A percentile compares a stretch with the other conserved stretches of the same genome.
These are phyloP conservation scores for Geophilus truncorum DNA, from an alignment of 2,888 invertebrate species.

Conservation along the genomic window DNA sequence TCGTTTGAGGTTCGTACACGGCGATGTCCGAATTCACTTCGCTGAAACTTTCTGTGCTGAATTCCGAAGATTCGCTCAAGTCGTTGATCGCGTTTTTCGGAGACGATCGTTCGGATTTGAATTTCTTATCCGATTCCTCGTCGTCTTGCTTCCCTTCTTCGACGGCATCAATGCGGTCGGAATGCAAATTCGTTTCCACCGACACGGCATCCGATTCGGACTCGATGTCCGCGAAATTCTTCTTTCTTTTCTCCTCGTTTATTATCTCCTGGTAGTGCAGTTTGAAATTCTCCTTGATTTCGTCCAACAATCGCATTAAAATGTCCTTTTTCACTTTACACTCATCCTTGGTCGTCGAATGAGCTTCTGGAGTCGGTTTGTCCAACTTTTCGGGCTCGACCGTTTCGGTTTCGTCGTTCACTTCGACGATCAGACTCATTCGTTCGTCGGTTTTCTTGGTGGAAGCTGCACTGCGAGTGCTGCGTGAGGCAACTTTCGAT, in stretches of 20 bases:
- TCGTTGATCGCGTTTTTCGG: not conserved
- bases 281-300: not conserved
- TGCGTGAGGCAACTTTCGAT: not conserved
- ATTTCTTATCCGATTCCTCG: not conserved
- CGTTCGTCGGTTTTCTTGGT: not conserved
- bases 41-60: not conserved
- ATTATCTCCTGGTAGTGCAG: not conserved
- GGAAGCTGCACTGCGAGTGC: not conserved
- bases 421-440: not conserved
- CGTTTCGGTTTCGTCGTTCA: not conserved
- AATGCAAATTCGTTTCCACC: not conserved
- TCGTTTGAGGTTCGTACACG: not conserved
- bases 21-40: not conserved
- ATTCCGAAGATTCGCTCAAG: slow-evolving; percentile 8
- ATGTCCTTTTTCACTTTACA: not conserved
- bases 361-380: not conserved
- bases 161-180: not conserved
- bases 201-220: not conserved
- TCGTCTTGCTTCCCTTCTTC: not conserved
- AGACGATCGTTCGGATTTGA: not conserved
- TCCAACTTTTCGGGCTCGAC: not conserved
- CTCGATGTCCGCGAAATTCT: not conserved
- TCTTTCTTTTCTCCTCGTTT: not conserved
- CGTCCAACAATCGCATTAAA: not conserved
- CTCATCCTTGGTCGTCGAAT: not conserved